Base-by-base conservation (phyloP, 2,797 vertebrate species). In the Silurus lanzhouensis region DNA sequence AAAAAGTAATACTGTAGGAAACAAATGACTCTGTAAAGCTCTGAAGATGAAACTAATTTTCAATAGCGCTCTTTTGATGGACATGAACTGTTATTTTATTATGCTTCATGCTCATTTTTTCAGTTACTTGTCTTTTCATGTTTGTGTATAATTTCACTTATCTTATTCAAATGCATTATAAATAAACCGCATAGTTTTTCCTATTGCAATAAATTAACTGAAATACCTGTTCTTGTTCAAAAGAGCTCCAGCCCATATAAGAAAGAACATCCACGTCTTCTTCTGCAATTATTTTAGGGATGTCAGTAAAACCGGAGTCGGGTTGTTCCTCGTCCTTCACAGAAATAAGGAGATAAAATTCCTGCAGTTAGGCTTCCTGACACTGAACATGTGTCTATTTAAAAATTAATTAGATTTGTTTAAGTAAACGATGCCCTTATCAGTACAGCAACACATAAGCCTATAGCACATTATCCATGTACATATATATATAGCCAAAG, bases 201-300 rank as follows among this genome's bases (percentile, higher is more conserved):
- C 20, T 38, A 46, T 3, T 14, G 31, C 12, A 1, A 79, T 25
- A 46, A 63, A 64, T 0, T 2, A 80, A 64, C 20, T 44, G 14
- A 38, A 6, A n/a, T 1, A 52, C 22, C 20, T 61, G n/a, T 2
- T 83, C 44, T 8, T 57, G 68, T 27, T 71, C 44, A 0, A 68
- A 52, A 52, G 48, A 10, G 48, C 48, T 87, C 96, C 96, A 97
- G 85, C 81, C 86, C 72, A 97, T 86, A 52, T 96, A 97, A 0
- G 96, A 93, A 48, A 98, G 92, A 90, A 97, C 90, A 90, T 97
- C 97, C 77, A 97, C 94, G 85, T 97, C 94, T 91, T 96, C 96
- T 80, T 95, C 90, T 60, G 93, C 89, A 48, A 96, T 90, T 82
- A 97, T 84, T 90, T 95, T 93, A 61, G 89, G 89, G 86, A 96